Base-by-base conservation (phyloP, 1,140 invertebrate species). In the Aphelinus atriplicis region DNA sequence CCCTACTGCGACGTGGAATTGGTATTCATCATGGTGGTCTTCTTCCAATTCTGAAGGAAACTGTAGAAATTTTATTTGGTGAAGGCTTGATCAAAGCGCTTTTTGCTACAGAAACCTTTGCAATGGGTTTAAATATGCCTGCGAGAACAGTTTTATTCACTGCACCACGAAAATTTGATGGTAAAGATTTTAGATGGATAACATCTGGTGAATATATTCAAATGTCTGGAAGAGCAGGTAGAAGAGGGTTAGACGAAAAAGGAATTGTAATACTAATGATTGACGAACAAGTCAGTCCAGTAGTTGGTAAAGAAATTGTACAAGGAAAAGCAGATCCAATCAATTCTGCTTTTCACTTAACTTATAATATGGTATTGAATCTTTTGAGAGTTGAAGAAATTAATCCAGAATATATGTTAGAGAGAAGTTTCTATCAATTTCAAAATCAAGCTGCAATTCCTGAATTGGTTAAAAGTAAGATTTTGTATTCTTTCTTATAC, bases 51-150 rank as follows among this genome's bases (percentile, higher is more conserved):
- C 88, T 99, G 7, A 99, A 99, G 88, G 98, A 99, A 90, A 98
- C 97, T 0, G 97, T 99, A 65, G 98, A 99, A 89, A 99, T 99
- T 83, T 89, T 99, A 7, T 99, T 99, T 82, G 95, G 96, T 0
- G 97, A 99, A 89, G 98, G 98, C 43, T 90, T 99, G 7, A 95
- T 99, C 55, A 99, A 99, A 91, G 96, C 96, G 0, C 89, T 99
- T 0, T 99, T 99, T 90, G 98, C 98, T 0, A 99, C 98, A 0
- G 98, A 99, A 90, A 99, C 98, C 7, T 99, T 99, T 90, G 97
- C 98, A 5, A 99, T 99, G 98, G 98, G 98, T 3, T 86, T 99
- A 1, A 99, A 99, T 89, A 99, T 99, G 98, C 98, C 98, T 47
- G 98, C 98, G 0, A 93, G 98, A 83, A 99, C 98, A 1, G 98